phyloP scores from a whole-genome alignment of 2,797 vertebrate species.

The Sus cebifrons region DNA sequence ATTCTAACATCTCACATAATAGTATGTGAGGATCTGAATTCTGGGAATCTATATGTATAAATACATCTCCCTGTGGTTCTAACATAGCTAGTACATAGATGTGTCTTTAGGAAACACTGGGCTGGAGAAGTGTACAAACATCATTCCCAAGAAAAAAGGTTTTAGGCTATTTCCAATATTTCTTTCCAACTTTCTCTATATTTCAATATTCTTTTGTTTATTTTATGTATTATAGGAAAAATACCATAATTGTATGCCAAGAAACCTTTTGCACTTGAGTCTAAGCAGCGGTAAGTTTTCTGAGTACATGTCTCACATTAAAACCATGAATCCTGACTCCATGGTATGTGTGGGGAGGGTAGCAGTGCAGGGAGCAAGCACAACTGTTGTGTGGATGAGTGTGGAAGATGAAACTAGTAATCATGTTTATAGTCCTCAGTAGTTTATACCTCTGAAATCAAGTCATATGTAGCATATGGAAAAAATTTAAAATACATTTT shows the following conservation, averaged over 20 bases:
- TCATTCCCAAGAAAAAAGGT: background rate
- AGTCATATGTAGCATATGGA: background rate
- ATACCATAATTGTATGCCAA: background rate
- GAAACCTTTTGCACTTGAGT: background rate
- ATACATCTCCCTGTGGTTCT: background rate
- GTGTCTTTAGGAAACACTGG: background rate
- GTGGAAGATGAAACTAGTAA: background rate
- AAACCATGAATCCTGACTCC: background rate
- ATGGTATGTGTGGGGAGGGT: no score
- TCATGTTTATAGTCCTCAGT: background rate
- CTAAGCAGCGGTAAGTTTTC: background rate
- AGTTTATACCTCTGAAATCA: background rate
- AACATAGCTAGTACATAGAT: background rate
- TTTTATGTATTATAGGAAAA: background rate
- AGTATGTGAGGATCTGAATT: background rate
- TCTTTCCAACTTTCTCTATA: background rate
- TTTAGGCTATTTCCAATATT: background rate
- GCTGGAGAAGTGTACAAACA: background rate
- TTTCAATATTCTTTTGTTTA: background rate
- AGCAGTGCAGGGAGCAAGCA: background rate
- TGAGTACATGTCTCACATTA: background rate
- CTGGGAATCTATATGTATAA: background rate
- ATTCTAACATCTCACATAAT: background rate
- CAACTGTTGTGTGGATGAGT: background rate
- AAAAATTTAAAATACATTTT: background rate